Conservation (phyloP, 1,140 invertebrate species). For the Listronotus bonariensis region DNA sequence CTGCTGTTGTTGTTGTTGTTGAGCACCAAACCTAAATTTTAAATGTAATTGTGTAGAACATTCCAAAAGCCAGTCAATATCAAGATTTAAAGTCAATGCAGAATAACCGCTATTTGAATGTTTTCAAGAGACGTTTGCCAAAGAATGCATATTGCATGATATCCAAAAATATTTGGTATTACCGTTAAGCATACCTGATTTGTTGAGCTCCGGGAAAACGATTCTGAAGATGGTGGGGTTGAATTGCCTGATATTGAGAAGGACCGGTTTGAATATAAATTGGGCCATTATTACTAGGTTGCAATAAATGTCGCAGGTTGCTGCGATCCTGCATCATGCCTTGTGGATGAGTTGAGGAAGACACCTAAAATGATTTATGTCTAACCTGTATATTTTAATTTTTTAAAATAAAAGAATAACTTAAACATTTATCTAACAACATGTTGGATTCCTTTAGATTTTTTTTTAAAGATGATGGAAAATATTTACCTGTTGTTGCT, state of each 20-base stretch:
- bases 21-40: conserved; percentile 13
- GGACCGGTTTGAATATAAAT: conserved; percentile 55
- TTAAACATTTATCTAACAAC: no score
- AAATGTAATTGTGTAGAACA: not conserved
- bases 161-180: no score
- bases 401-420: not conserved
- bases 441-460: no score
- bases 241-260: conserved; percentile 52
- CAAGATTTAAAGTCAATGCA: no score
- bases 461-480: no score
- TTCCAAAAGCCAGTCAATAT: no score
- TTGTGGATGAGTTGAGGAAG: conserved; percentile 55
- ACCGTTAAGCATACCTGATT: conserved; percentile 20
- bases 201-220: conserved; percentile 43
- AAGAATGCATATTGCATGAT: no score
- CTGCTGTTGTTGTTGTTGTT: conserved; percentile 24
- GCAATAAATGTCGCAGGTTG: conserved; percentile 50
- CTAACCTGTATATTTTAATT: not conserved
- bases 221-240: conserved; percentile 52
- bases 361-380: conserved; percentile 41
- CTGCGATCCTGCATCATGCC: conserved; percentile 51
- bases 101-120: no score
- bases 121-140: no score
- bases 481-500: conserved; percentile 46
- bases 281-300: conserved; percentile 46